Evolutionary conservation across 2,888 invertebrate species (phyloP), one percentile per base, ranked within the genome.

Genomic region (Chrysolina oricalcia): DNA sequence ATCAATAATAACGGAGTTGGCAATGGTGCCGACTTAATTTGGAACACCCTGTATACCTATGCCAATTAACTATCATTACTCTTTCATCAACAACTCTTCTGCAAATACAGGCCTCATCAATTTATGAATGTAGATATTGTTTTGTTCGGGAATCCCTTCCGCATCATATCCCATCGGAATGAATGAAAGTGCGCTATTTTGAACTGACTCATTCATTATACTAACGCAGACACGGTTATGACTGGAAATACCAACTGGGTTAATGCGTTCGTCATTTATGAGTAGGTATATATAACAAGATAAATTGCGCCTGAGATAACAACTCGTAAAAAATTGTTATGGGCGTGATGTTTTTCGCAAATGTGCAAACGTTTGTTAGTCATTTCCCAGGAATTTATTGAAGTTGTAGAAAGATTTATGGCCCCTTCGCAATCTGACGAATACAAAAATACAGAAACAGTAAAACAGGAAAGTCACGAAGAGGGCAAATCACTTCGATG

Each of bases 231-330:
- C 21, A 53, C 53, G 53, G 53, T 53, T 11, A 21, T 53, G 53
- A 21, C 19, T 53, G 53, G 53, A 53, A 53, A 53, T 53, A 53
- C 21, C 53, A 53, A 53, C 53, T 53, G 53, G 13, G 5, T 21
- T 53, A 53, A 53, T 53, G 19, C 17, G 11, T 53, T 11, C 13
- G 53, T 53, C 19, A 13, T 53, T 53, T 53, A 53, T 53, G 53
- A 35, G 35, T 35, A n/a, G 50, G 15, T 50, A 50, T 50, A 19
- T 53, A 19, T 19, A 21, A 53, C 19, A 53, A 10, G 19, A 13
- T 53, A 53, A 53, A 53, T 21, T 53, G 13, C 21, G 53, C 21
- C 21, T 21, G 53, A 53, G 53, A 53, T 53, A 53, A 53, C 5
- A 10, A 0, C 19, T 53, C 53, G 53, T 21, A 53, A 53, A 53